These are phyloP conservation scores for Cavia aperea DNA, from an alignment of 2,113 vertebrate species.

Conservation along the genomic window DNA sequence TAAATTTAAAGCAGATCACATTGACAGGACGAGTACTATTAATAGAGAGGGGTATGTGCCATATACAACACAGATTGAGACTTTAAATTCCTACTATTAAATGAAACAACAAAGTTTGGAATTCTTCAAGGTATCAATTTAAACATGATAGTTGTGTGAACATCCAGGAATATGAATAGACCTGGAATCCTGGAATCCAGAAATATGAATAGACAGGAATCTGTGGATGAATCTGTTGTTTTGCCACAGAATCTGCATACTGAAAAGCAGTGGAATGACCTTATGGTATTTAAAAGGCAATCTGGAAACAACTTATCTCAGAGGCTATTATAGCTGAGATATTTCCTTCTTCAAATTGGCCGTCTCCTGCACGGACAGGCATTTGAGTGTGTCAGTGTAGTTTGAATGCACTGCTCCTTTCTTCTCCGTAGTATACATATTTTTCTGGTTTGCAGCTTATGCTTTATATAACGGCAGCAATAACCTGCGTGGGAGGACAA, in stretches of 20 bases:
- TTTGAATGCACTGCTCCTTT: neutral
- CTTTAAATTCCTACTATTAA: neutral
- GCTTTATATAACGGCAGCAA: slow-evolving; percentile 34
- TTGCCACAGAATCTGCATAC: neutral
- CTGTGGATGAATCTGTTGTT: neutral
- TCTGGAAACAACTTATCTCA: slow-evolving; percentile 12
- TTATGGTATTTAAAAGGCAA: neutral
- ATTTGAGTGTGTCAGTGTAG: neutral
- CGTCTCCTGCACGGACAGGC: neutral
- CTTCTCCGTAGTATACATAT: neutral
- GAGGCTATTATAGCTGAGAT: neutral
- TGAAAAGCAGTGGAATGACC: neutral
- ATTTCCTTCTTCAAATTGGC: neutral
- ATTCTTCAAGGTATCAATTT: neutral
- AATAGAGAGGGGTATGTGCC: neutral
- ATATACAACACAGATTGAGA: slow-evolving; percentile 5
- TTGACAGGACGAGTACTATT: slow-evolving; percentile 31
- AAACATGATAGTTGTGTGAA: neutral
- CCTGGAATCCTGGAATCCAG: neutral
- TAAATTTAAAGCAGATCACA: slow-evolving; percentile 45
- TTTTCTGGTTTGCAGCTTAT: slow-evolving; percentile 17
- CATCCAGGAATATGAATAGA: neutral
- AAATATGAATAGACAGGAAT: neutral
- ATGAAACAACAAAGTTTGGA: neutral
- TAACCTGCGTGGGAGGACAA: neutral